Conservation (phyloP, 2,888 invertebrate genomes). For the Epinotia nisella region DNA sequence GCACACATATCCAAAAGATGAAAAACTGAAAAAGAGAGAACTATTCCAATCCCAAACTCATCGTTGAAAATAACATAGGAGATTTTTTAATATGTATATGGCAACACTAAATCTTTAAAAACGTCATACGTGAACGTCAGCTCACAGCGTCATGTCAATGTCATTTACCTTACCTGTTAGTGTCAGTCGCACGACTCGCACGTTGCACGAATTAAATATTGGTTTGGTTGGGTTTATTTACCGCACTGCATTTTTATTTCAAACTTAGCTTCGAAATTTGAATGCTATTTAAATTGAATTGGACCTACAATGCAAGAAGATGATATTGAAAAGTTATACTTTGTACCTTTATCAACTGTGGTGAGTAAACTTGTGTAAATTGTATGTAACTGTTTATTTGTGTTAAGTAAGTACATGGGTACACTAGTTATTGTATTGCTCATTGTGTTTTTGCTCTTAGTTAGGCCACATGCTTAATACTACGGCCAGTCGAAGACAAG, state of each 20-base stretch:
- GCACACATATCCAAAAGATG: too few relatives aligned
- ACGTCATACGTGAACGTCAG: not conserved
- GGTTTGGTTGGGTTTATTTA: not conserved
- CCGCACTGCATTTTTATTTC: not conserved
- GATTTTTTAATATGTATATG: not conserved
- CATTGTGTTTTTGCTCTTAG: too few relatives aligned
- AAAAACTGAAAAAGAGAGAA: too few relatives aligned
- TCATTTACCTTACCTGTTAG: not conserved
- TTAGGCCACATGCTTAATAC: too few relatives aligned
- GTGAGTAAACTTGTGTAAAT: conserved; percentile 60
- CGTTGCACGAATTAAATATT: not conserved
- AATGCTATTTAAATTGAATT: not conserved
- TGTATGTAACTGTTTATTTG: not conserved
- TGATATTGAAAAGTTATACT: conserved; percentile 57
- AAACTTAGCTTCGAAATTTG: not conserved
- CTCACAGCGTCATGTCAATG: too few relatives aligned
- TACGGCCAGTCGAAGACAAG: too few relatives aligned
- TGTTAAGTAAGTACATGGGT: not conserved
- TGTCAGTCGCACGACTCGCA: conserved; percentile 5
- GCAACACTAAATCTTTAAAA: not conserved
- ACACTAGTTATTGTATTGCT: too few relatives aligned
- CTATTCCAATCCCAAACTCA: too few relatives aligned
- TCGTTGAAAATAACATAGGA: not conserved
- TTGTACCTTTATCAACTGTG: conserved; percentile 65
- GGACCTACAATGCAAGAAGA: conserved; percentile 44